Base-by-base conservation (phyloP, 2,797 vertebrate genomes). In the Mionectes olivaceus region DNA sequence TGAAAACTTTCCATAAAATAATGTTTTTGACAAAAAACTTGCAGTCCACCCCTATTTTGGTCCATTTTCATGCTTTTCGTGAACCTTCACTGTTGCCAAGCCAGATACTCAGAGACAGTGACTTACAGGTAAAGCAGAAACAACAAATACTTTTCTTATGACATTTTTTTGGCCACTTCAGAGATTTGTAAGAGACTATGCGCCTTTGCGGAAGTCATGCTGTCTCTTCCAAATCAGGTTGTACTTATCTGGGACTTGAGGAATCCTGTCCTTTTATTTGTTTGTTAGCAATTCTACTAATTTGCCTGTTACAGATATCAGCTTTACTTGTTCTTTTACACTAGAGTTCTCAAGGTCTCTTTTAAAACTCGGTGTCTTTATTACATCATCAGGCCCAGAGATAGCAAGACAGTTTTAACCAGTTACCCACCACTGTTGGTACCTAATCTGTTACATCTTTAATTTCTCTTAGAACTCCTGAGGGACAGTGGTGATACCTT, bases 401-500 rank as follows among this genome's bases (percentile, higher is more conserved):
- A 44, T 9, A 64, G 12, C 11, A 49, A 30, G 35, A 19, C 25
- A 52, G 19, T 80, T 85, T 80, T 83, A 49, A 74, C 15, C 19
- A 57, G 30, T 57, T 78, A 44, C 4, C 15, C 6, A 44, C 10
- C 7, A 9, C 22, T 76, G 7, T 16, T 70, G 11, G 8, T 43
- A 35, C n/a, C 27, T 81, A 22, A 64, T 5, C 37, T 67, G 5
- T 57, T 87, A 44, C 8, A 57, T 32, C 43, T 25, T 79, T 44
- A 39, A 27, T 81, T 95, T 87, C 39, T 76, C 10, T n/a, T 55
- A 55, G 46, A 73, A 57, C 8, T 69, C 33, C 24, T 57, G 12
- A 52, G n/a, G 23, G 73, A 32, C 35, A 44, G 28, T 5, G 11
- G 8, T 23, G 4, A 17, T 39, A 16, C 0, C 0, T 39, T 63